Evolutionary conservation across 1,140 invertebrate species (phyloP), one percentile per base, ranked within the genome.

Genomic region (Zelostemma sp.): DNA sequence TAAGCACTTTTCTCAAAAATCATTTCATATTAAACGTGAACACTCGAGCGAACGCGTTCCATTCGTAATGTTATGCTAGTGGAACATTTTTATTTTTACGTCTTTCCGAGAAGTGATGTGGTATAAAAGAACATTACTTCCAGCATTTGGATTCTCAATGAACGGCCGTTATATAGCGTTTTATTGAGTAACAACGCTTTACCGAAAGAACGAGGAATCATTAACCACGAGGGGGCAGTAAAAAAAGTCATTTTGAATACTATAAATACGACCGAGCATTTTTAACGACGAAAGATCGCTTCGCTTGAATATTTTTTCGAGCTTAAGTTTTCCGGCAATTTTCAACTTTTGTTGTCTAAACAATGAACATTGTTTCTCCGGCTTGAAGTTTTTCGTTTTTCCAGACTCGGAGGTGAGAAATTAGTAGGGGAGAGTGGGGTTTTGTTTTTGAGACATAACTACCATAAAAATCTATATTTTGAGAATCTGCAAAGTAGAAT

Each of bases 21-120:
- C 63, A 73, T 71, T 76, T 45, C 45, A 62, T 64, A 74, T 77
- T 81, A 75, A 79, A 76, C 62, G 54, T 46, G 60, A 68, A 73
- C 58, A 72, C 70, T 74, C 65, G 61, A 72, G 60, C 58, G 33
- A 57, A 49, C 55, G 63, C 58, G 25, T 28, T 8, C 51, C 14
- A 47, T 35, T 31, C 3, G 53, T 61, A 61, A 68, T 57, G 53
- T 65, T 60, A 53, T 54, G 51, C 54, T 15, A 17, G n/a, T 9
- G 56, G 38, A 64, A 63, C 64, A 65, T 81, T 77, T 74, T 64
- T 78, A 73, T 77, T 76, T 74, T 72, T 70, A 64, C 56, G 51
- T 60, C 54, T 47, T 25, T 9, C 40, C 53, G 50, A 11, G 62
- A 68, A 21, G 18, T 43, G 41, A 28, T 45, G 47, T 51, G 54